These are phyloP conservation scores for Drosophila tristis DNA, from an alignment of 1,140 invertebrate species.

Conservation along the genomic window DNA sequence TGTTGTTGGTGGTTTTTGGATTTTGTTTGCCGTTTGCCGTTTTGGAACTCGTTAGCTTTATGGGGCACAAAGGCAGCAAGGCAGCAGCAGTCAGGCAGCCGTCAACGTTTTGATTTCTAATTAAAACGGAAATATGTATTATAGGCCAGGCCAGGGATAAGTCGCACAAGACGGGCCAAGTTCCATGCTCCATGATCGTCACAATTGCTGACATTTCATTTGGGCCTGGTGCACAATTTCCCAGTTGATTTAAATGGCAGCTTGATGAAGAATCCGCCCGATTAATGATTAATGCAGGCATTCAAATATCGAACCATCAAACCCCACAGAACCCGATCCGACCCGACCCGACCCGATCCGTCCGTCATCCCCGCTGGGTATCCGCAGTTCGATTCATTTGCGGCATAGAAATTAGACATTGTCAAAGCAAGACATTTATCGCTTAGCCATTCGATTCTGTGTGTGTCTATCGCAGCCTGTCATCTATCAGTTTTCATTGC, in stretches of 20 bases:
- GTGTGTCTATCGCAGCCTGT: constrained; percentile 4
- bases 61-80: constrained; percentile 36
- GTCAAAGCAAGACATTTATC: background rate
- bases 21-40: constrained; percentile 2
- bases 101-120: constrained; percentile 53
- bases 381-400: too few species aligned
- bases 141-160: background rate
- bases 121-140: constrained; percentile 75
- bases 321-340: background rate
- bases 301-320: background rate
- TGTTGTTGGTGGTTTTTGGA: constrained; percentile 14
- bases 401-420: too few species aligned
- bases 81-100: background rate
- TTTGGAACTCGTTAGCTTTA: constrained; percentile 48
- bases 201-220: constrained; percentile 20
- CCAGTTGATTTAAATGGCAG: constrained; percentile 12
- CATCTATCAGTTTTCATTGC: constrained; percentile 23
- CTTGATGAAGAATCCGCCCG: constrained; percentile 12
- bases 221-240: background rate
- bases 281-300: constrained; percentile 26
- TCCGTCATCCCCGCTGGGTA: background rate
- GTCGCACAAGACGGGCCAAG: background rate
- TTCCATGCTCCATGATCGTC: background rate
- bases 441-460: constrained; percentile 3
- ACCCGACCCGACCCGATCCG: background rate